phyloP scores from a whole-genome alignment of 2,888 invertebrate genomes.

The Pogonocherus hispidulus region DNA sequence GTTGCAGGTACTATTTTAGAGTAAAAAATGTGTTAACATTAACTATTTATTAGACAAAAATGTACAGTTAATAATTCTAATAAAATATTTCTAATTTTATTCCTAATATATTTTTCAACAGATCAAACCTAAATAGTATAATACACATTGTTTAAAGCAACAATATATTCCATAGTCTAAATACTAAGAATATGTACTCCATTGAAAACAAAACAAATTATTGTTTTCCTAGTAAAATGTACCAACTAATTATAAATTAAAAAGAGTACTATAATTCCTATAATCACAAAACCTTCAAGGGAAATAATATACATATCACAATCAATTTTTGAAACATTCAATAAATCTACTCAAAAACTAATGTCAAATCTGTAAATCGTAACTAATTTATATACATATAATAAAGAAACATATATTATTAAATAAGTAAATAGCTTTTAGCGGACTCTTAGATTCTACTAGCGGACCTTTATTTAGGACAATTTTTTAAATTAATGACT shows the following conservation, averaged over 20 bases:
- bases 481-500: neutral
- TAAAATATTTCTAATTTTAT: constrained; percentile 14
- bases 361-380: constrained; percentile 10
- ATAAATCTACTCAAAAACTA: neutral
- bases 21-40: constrained; percentile 4
- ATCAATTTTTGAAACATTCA: neutral
- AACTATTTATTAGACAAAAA: constrained; percentile 26
- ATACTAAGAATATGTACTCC: neutral
- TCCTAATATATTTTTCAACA: constrained; percentile 8
- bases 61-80: constrained; percentile 17
- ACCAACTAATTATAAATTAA: neutral
- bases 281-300: constrained; percentile 16
- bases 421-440: neutral
- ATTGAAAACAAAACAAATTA: neutral
- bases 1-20: neutral
- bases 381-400: neutral
- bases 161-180: neutral
- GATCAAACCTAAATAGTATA: constrained; percentile 7
- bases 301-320: constrained; percentile 14
- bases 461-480: neutral
- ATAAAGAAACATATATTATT: neutral
- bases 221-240: too few species aligned
- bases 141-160: constrained; percentile 8
- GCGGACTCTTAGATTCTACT: neutral
- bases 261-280: neutral